These are phyloP conservation scores for Onychomys arenicola DNA, from an alignment of 2,797 vertebrate genomes.

Conservation along the genomic window DNA sequence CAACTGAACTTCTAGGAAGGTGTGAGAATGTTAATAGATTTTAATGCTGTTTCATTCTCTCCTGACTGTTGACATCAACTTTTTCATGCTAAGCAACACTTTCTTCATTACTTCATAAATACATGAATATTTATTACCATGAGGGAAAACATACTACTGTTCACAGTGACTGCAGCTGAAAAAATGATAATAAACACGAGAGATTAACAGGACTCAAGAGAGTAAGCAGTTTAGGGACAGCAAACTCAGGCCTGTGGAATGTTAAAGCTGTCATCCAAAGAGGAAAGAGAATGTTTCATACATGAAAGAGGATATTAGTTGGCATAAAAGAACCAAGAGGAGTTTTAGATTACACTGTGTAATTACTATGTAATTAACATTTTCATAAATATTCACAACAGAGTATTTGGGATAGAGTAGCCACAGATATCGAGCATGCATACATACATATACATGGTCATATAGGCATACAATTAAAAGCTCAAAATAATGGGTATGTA, in stretches of 20 bases:
- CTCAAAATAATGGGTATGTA: background rate
- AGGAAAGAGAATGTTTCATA: slow-evolving; percentile 17
- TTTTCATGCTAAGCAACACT: slow-evolving; percentile 59
- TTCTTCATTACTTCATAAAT: slow-evolving; percentile 73
- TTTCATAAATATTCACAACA: slow-evolving; percentile 37
- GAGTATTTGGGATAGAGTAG: background rate
- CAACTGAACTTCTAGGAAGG: slow-evolving; percentile 3
- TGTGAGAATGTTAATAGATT: slow-evolving; percentile 53
- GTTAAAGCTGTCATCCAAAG: slow-evolving; percentile 68
- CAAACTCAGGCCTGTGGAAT: slow-evolving; percentile 62
- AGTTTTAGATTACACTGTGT: slow-evolving; percentile 42
- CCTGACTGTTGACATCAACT: slow-evolving; percentile 54
- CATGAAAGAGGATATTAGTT: slow-evolving; percentile 14
- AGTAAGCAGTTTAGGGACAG: slow-evolving; percentile 54
- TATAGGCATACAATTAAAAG: background rate
- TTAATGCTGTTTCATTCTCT: slow-evolving; percentile 48
- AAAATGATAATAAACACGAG: slow-evolving; percentile 75
- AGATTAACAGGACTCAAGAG: slow-evolving; percentile 72
- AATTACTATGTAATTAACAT: slow-evolving; percentile 59
- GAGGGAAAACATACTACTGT: slow-evolving; percentile 61
- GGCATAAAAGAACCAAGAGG: slow-evolving; percentile 27
- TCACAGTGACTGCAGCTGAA: slow-evolving; percentile 72
- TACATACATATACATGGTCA: background rate
- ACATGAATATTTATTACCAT: slow-evolving; percentile 72
- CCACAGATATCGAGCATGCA: background rate